Evolutionary conservation across 2,797 vertebrate species (phyloP), one percentile per base, ranked within the genome.

Genomic region (Tiaroga cobitis): DNA sequence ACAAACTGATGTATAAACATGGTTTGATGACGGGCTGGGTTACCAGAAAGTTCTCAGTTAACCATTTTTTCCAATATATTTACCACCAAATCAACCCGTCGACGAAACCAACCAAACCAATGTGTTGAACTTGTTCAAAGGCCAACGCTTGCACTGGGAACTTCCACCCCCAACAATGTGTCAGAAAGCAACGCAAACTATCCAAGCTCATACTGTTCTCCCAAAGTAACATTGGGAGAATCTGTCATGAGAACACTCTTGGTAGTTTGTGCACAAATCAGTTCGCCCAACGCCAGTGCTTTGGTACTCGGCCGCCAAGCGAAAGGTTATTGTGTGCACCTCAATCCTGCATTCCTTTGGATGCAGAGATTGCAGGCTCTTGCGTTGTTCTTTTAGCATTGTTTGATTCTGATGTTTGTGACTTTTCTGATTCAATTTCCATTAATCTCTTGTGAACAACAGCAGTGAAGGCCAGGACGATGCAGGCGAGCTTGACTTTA

Each of bases 401-500:
- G 94, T 96, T 95, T 91, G 29, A n/a, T 79, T 90, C 67, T 90
- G 89, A 89, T 93, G 89, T 90, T 90, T 92, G 92, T 91, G 84
- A 86, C 51, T 91, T 90, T 72, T 91, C 67, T 95, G 88, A 93
- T 88, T 90, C 67, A 91, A 90, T 94, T 87, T 94, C 83, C 29
- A 94, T 95, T 95, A 94, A 95, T 96, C 92, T 95, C 96, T 96
- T 96, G 94, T 97, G 95, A 97, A 98, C 94, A 95, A 98, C 98
- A 98, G 98, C 90, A 97, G 96, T 96, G 98, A 99, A 95, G 98
- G 97, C 95, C 98, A 98, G 97, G 98, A 99, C 3, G 98, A 99
- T 97, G 98, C 98, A 97, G 98, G 98, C 86, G 98, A 99, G 91
- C 98, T 99, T 97, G 98, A 99, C 97, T 99, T 99, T 98, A 99